These are phyloP conservation scores for Xiphophorus maculatus DNA, from an alignment of 2,113 vertebrate genomes.

Conservation along the genomic window DNA sequence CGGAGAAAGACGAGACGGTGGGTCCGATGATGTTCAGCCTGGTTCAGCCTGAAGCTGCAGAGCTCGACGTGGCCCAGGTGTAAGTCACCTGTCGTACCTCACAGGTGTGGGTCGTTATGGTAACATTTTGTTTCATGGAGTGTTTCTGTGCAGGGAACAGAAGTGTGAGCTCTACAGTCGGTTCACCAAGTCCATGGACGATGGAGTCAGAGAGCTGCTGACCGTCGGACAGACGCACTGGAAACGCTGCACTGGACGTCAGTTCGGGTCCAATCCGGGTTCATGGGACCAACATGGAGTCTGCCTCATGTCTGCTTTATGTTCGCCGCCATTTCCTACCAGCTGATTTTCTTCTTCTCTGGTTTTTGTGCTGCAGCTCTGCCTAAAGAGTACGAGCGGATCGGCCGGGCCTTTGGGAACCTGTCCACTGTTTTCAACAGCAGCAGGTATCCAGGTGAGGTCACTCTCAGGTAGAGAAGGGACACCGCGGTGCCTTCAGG, in stretches of 20 bases:
- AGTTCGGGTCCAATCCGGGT: conserved; percentile 1
- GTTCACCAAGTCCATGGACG: conserved; percentile 92
- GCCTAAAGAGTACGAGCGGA: conserved; percentile 94
- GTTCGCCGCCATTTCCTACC: background rate
- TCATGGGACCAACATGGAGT: too few species aligned
- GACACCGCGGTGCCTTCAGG: background rate
- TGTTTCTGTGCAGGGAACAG: conserved; percentile 82
- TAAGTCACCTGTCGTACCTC: conserved; percentile 44
- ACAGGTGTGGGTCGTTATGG: background rate
- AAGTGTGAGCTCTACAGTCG: conserved; percentile 88
- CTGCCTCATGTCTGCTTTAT: too few species aligned
- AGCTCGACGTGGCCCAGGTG: conserved; percentile 87
- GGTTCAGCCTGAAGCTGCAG: conserved; percentile 88
- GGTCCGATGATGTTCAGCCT: conserved; percentile 91
- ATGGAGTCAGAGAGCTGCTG: conserved; percentile 90
- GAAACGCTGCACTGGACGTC: conserved; percentile 95
- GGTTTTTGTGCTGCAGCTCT: conserved; percentile 78
- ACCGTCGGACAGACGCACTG: conserved; percentile 92
- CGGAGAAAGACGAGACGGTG: conserved; percentile 91
- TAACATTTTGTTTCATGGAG: background rate
- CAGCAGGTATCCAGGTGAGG: conserved; percentile 90
- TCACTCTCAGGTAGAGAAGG: background rate
- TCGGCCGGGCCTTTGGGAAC: conserved; percentile 90
- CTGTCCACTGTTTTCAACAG: conserved; percentile 88
- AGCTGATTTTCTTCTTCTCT: background rate